phyloP scores from a whole-genome alignment of 2,113 vertebrate species.

The Ctenomys sociabilis region DNA sequence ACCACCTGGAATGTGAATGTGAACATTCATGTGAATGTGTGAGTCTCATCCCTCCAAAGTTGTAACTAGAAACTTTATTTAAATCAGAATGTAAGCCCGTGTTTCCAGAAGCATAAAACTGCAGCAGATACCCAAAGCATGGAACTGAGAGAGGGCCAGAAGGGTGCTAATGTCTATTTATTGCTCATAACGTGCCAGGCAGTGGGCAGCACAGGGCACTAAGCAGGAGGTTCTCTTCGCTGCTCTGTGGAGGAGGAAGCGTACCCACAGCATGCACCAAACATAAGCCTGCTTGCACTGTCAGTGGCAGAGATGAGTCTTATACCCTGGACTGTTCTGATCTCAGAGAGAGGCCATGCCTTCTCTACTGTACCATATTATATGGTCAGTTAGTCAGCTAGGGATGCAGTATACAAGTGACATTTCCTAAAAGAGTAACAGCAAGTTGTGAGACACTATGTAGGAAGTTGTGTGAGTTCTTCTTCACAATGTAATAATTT shows the following conservation, averaged over 20 bases:
- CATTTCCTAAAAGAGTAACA: not conserved
- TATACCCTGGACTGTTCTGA: not conserved
- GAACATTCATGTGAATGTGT: not conserved
- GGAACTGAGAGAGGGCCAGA: not conserved
- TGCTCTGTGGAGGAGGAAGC: not conserved
- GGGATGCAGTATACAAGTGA: not conserved
- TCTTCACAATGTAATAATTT: not conserved
- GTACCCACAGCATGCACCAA: not conserved
- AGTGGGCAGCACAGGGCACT: rapidly evolving
- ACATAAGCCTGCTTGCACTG: too few relatives aligned
- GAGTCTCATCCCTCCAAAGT: not conserved
- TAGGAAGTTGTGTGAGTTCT: not conserved
- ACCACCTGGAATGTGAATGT: too few relatives aligned
- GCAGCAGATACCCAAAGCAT: not conserved
- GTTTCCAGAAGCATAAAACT: not conserved
- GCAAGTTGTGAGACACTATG: not conserved
- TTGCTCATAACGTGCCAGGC: not conserved
- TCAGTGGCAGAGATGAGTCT: not conserved
- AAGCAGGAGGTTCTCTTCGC: not conserved
- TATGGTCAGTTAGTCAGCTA: too few relatives aligned
- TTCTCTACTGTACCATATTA: not conserved
- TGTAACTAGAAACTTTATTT: not conserved
- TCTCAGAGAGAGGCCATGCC: not conserved
- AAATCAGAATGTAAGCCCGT: not conserved
- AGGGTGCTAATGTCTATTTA: not conserved